phyloP scores from a whole-genome alignment of 37 sponge, comb jelly and placozoan species.

The Beroe ovata region DNA sequence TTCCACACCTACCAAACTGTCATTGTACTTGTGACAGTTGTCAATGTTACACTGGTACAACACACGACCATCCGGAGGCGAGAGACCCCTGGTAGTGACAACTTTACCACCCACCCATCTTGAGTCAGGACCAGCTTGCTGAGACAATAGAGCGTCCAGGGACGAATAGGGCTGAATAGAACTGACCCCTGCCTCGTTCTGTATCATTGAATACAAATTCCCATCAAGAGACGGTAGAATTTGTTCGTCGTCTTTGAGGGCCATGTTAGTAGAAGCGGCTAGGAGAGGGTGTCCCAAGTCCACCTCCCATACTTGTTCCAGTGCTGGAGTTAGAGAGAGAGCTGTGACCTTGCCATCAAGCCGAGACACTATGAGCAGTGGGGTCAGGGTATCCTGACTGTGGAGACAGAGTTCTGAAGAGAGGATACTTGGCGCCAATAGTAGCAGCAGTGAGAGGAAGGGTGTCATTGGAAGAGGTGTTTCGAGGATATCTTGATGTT shows the following conservation, averaged over 20 bases:
- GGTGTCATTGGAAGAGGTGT: neutral
- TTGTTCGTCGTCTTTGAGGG: neutral
- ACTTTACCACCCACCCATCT: constrained; percentile 54
- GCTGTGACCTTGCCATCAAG: constrained; percentile 23
- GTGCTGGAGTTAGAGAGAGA: neutral
- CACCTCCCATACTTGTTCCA: neutral
- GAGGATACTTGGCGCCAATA: neutral
- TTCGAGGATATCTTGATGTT: no score
- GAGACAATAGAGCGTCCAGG: constrained; percentile 1
- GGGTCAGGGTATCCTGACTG: neutral
- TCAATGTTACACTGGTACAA: constrained; percentile 49
- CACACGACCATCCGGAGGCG: neutral
- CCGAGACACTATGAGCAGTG: constrained; percentile 38
- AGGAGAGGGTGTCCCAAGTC: constrained; percentile 49
- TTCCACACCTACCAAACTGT: neutral
- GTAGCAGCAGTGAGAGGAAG: neutral
- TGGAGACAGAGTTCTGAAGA: constrained; percentile 21
- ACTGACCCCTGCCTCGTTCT: neutral
- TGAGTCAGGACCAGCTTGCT: neutral
- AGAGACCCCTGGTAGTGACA: constrained; percentile 24
- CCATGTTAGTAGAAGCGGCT: neutral
- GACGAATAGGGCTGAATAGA: constrained; percentile 11
- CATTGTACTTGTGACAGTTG: constrained; percentile 40
- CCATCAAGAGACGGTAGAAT: constrained; percentile 37
- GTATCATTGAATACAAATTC: neutral